These are phyloP conservation scores for Mesorhabditis sp. DNA, from an alignment of 2,888 invertebrate species.

Conservation along the genomic window DNA sequence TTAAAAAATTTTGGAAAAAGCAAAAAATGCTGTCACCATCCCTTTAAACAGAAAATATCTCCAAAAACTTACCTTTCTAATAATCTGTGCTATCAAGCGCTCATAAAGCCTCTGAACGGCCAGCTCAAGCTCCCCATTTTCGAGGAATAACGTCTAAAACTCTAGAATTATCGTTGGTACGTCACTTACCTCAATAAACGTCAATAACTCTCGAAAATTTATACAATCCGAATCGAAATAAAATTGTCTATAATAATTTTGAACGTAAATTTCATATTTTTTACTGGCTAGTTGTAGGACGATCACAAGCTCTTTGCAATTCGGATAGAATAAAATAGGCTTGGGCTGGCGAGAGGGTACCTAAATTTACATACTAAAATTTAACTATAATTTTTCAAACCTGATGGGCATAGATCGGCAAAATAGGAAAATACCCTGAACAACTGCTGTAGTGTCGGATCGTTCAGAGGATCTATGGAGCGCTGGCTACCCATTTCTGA, in stretches of 20 bases:
- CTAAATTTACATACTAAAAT: background rate
- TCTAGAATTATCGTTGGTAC: background rate
- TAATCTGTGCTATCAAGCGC: background rate
- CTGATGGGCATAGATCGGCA: conserved; percentile 3
- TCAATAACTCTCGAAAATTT: background rate
- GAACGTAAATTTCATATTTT: background rate
- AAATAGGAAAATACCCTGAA: background rate
- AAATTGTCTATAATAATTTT: background rate
- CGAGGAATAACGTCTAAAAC: background rate
- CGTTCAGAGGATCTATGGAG: background rate
- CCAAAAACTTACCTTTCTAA: background rate
- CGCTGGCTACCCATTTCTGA: background rate
- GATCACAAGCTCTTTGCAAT: conserved; percentile 4
- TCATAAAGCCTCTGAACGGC: background rate
- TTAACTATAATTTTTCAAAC: background rate
- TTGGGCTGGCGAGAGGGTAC: background rate
- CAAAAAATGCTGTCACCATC: background rate
- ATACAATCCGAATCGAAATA: conserved; percentile 2
- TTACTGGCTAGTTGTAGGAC: background rate
- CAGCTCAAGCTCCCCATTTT: background rate
- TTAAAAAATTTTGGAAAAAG: background rate
- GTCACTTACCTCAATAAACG: background rate
- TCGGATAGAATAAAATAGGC: conserved; percentile 4
- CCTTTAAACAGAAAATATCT: background rate
- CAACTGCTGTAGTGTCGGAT: background rate